Base-by-base conservation (phyloP, 1,140 invertebrate species). In the Eupeodes corollae region DNA sequence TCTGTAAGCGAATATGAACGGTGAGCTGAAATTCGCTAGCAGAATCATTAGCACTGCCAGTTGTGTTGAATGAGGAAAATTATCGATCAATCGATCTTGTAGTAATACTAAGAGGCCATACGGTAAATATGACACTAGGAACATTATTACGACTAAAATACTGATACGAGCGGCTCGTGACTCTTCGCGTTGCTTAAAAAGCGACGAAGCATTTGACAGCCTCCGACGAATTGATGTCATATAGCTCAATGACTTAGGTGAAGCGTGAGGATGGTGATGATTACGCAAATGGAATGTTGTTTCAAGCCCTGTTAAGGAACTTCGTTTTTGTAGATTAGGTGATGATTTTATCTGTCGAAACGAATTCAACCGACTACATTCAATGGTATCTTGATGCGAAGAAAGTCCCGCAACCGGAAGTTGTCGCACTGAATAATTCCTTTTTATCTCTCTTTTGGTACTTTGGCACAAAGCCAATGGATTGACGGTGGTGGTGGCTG, bases 121-220 rank as follows among this genome's bases (percentile, higher is more conserved):
- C 0, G 82, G 82, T 6, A 79, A 70, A 73, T 80, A 82, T 52
- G 75, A 85, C 14, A 73, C 73, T 48, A 75, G 68, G 32, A 82
- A 76, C 69, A 84, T 80, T 5, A 84, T 74, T 54, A 71, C 66
- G 53, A 72, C 71, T 47, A 84, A 58, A 30, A 80, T 76, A 54
- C 82, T 84, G 33, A 86, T 79, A 45, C 82, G 76, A 14, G 83
- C 84, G 1, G 84, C 83, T 48, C 84, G 72, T 26, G 81, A 79
- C 67, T 87, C 84, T 67, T 86, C 83, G n/a, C 83, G 71, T 59
- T 86, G 84, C 44, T 78, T 73, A 64, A 87, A 86, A 48, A 85
- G 67, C 13, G 81, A 83, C 11, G 81, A 83, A 5, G 82, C 84
- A 64, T 86, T 86, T 43, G 83, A 85, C 39, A 87, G 83, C 30